Evolutionary conservation across 2,113 vertebrate species (phyloP).

Genomic region (Suncus etruscus): DNA sequence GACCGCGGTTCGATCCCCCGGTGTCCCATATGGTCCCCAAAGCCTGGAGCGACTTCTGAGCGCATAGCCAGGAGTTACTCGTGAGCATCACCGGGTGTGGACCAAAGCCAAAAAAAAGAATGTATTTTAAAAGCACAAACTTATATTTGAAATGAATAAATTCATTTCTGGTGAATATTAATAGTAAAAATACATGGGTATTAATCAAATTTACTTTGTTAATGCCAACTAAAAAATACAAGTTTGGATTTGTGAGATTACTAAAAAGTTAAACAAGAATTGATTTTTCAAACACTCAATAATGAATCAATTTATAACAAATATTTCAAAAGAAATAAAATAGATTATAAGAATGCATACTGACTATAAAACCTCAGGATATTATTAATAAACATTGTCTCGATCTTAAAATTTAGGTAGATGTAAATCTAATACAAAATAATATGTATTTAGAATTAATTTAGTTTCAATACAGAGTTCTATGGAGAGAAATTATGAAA

Average conservation of each 20-base stretch:
- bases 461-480: slow-evolving; percentile 70
- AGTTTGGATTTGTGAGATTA: slow-evolving; percentile 51
- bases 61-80: too few species aligned
- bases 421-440: slow-evolving; percentile 63
- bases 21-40: too few species aligned
- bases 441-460: slow-evolving; percentile 78
- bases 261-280: slow-evolving; percentile 54
- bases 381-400: slow-evolving; percentile 81
- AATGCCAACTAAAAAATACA: slow-evolving; percentile 4
- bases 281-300: slow-evolving; percentile 43
- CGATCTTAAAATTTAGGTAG: slow-evolving; percentile 65
- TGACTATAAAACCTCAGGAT: slow-evolving; percentile 70
- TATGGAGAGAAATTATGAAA: slow-evolving; percentile 68
- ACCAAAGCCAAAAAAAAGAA: too few species aligned
- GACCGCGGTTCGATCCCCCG: too few species aligned
- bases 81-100: too few species aligned
- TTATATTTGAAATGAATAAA: not conserved
- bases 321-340: slow-evolving; percentile 75
- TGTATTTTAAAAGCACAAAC: not conserved
- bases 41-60: too few species aligned
- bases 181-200: not conserved
- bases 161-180: slow-evolving; percentile 5
- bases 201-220: slow-evolving; percentile 40
- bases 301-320: slow-evolving; percentile 73
- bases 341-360: slow-evolving; percentile 68